Conservation (phyloP, 2,888 invertebrate genomes). For the Lysandra coridon region DNA sequence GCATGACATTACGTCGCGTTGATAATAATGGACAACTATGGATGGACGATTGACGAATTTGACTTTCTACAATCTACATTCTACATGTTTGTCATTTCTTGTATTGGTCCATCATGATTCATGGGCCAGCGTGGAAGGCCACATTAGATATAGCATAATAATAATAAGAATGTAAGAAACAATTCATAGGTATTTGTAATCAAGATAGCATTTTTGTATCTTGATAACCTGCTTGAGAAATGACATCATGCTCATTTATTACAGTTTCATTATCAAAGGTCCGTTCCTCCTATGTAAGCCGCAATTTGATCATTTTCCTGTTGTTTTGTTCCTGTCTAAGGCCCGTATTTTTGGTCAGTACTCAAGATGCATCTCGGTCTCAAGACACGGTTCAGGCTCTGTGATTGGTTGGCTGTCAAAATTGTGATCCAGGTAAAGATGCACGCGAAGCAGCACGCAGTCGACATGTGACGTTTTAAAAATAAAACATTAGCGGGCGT, state of each 20-base stretch:
- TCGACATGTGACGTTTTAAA: constrained; percentile 18
- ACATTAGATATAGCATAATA: too few relatives aligned
- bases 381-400: too few relatives aligned
- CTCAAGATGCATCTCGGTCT: too few relatives aligned
- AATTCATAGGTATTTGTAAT: not conserved
- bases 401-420: too few relatives aligned
- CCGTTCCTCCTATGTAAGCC: not conserved
- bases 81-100: too few relatives aligned
- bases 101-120: too few relatives aligned
- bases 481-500: constrained; percentile 14
- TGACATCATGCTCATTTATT: not conserved
- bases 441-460: not conserved
- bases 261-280: not conserved
- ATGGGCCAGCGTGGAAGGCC: too few relatives aligned
- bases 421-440: not conserved
- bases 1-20: too few relatives aligned
- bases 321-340: not conserved
- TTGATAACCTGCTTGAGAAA: not conserved
- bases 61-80: too few relatives aligned
- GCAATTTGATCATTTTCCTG: not conserved
- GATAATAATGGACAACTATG: too few relatives aligned
- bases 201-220: not conserved
- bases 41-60: too few relatives aligned
- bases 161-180: not conserved
- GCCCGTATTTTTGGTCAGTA: too few relatives aligned